Conservation (phyloP, 53 echinoderm and acorn worm species). For the Henricia sp. region DNA sequence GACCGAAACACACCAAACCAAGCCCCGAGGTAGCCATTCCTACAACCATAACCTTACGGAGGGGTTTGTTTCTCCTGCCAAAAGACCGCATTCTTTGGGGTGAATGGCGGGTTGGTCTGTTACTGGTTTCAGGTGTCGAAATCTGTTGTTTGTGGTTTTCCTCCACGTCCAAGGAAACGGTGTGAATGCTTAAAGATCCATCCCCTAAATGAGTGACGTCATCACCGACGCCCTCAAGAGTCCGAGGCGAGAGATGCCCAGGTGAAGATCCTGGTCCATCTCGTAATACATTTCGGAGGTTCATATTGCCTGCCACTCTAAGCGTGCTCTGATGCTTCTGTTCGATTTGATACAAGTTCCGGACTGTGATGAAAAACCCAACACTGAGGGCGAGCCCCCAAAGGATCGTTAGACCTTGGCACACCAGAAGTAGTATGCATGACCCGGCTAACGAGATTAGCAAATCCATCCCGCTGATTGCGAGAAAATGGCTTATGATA, state of each 20-base stretch:
- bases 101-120: neutral
- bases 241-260: neutral
- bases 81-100: neutral
- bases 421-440: slow-evolving; percentile 51
- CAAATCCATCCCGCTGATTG: slow-evolving; percentile 60
- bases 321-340: slow-evolving; percentile 10
- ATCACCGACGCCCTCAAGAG: neutral
- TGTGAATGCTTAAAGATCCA: neutral
- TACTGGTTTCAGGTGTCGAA: neutral
- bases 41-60: slow-evolving; percentile 61
- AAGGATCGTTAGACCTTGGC: slow-evolving; percentile 45
- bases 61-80: slow-evolving; percentile 19
- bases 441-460: neutral
- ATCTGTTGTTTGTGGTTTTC: neutral
- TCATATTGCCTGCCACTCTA: neutral
- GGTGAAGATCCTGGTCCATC: neutral
- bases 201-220: neutral
- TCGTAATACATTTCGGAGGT: neutral
- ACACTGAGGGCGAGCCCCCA: slow-evolving; percentile 67
- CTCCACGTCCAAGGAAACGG: neutral
- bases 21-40: slow-evolving; percentile 28
- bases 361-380: slow-evolving; percentile 43
- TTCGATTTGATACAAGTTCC: slow-evolving; percentile 31
- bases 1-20: slow-evolving; percentile 5
- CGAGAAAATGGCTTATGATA: slow-evolving; percentile 55